Percentiles rank a stretch among this genome's conserved stretches.
Conservation (phyloP, 1,140 invertebrate species). For the Leptopilina clavipes region DNA sequence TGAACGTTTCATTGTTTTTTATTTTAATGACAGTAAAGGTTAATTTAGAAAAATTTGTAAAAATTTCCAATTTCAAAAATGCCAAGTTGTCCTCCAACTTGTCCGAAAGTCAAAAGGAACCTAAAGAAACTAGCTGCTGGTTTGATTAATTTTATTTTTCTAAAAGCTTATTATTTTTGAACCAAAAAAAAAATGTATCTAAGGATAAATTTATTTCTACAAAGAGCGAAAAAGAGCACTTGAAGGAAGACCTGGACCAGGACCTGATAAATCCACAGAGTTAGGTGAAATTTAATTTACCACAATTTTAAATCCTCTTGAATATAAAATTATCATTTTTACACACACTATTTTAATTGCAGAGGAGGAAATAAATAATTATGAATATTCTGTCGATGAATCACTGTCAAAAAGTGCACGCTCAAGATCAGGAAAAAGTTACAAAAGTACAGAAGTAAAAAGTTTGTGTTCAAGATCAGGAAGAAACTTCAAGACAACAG, state of each 20-base stretch:
- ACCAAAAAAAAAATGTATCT: background rate
- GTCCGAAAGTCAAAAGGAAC: background rate
- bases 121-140: background rate
- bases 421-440: background rate
- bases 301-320: background rate
- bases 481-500: background rate
- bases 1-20: background rate
- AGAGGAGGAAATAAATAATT: background rate
- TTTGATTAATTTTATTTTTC: background rate
- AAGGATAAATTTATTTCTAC: background rate
- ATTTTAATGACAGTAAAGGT: background rate
- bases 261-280: background rate
- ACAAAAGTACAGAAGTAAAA: background rate
- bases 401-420: background rate
- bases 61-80: background rate
- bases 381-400: background rate
- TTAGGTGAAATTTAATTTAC: background rate
- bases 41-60: background rate
- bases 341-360: constrained; percentile 15
- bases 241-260: background rate
- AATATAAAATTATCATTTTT: no score
- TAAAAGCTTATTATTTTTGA: background rate
- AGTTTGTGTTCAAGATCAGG: background rate
- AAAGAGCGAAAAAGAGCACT: background rate
- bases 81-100: background rate